phyloP scores from a whole-genome alignment of 2,888 invertebrate species.

The Aplocera efformata region DNA sequence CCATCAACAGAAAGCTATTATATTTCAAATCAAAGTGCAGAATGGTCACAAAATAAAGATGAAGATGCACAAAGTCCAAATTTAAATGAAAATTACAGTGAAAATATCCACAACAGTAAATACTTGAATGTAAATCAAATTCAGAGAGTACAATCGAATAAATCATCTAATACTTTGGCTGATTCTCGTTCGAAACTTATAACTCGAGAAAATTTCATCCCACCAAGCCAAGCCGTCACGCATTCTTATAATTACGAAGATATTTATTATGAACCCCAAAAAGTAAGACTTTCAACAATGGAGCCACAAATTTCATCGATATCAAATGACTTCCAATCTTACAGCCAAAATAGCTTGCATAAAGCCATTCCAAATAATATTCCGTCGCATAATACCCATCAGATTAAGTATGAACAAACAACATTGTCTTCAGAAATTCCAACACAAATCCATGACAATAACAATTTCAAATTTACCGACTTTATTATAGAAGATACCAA shows the following conservation, averaged over 20 bases:
- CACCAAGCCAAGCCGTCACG: constrained; percentile 51
- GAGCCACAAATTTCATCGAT: constrained; percentile 19
- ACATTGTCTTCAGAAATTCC: constrained; percentile 30
- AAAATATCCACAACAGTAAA: constrained; percentile 8
- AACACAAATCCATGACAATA: constrained; percentile 27
- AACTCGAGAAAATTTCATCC: constrained; percentile 48
- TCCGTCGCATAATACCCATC: constrained; percentile 22
- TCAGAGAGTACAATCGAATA: constrained; percentile 11
- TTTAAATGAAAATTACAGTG: constrained; percentile 9
- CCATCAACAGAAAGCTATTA: constrained; percentile 16
- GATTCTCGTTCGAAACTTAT: constrained; percentile 41
- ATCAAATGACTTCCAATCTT: constrained; percentile 3
- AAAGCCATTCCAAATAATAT: constrained; percentile 10
- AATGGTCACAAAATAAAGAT: constrained; percentile 22
- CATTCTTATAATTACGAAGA: constrained; percentile 56
- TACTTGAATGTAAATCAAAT: constrained; percentile 6
- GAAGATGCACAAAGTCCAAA: constrained; percentile 3
- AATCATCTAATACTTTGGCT: constrained; percentile 19
- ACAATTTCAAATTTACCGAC: constrained; percentile 37
- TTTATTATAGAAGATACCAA: constrained; percentile 38
- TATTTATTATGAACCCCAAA: constrained; percentile 30
- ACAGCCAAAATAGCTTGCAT: constrained; percentile 11
- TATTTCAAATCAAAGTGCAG: constrained; percentile 8
- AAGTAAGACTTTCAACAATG: constrained; percentile 25
- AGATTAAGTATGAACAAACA: constrained; percentile 32